Base-by-base conservation (phyloP, 2,113 vertebrate species). In the Eublepharis macularius region DNA sequence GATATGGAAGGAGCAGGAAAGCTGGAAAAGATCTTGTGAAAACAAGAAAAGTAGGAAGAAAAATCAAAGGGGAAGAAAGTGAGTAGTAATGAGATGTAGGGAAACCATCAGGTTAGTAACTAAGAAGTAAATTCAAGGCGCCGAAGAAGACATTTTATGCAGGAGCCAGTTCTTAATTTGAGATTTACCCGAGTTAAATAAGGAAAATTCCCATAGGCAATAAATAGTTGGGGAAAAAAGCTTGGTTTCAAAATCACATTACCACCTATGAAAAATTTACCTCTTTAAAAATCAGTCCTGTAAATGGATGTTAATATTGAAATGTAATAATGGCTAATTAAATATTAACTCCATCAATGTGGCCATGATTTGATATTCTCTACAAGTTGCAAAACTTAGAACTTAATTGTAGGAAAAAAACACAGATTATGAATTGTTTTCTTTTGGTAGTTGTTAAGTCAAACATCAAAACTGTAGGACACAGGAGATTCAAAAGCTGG, bases 31-130 rank as follows among this genome's bases (percentile, higher is more conserved):
- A 78, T 4, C 21, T 24, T 4, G 34, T 11, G 34, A 70, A 29
- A 83, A 63, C 4, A 45, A 79, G 76, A 54, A 79, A 90, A 47
- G n/a, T 79, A 13, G 70, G 81, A 80, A 57, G 54, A 2, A 79
- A 10, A 47, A 49, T 26, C 63, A 70, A 19, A 45, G 72, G 77
- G 41, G 29, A 1, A 1, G 3, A 0, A 0, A 34, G 41, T 47
- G 0, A 6, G 11, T 24, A 3, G 43, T 60, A 63, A 41, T 2
- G 41, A 36, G 49, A n/a, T 13, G 6, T 57, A 34, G n/a, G 47
- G 36, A 36, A 45, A 43, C 32, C 21, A 78, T 24, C 24, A 13
- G 47, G n/a, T 34, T 26, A 43, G 21, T 17, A 43, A 36, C 70
- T 34, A 26, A 24, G 19, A 47, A 26, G 39, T 21, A 39, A 10